A percentile compares a stretch with the other conserved stretches of the same genome.
Evolutionary conservation across 2,888 invertebrate species (phyloP).

Genomic region (Eupithecia tripunctaria): DNA sequence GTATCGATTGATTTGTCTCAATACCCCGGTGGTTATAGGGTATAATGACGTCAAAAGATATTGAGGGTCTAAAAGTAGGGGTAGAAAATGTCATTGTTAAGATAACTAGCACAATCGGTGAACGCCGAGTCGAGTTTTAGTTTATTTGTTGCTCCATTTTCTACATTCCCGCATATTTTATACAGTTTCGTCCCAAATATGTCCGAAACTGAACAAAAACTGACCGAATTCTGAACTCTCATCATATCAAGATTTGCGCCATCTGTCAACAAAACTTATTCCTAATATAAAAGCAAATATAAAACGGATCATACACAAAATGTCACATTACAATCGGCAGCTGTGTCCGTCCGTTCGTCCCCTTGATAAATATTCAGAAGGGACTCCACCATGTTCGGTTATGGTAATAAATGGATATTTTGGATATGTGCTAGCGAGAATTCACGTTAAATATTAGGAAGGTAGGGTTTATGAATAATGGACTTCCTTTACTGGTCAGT

Average conservation of each 20-base stretch:
- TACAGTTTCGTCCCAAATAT: not conserved
- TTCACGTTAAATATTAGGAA: conserved; percentile 5
- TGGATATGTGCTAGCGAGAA: conserved; percentile 2
- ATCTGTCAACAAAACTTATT: conserved; percentile 12
- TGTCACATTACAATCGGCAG: conserved; percentile 42
- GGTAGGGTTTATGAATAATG: not conserved
- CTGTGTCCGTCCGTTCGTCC: conserved; percentile 46
- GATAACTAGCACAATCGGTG: no score
- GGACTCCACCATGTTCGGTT: conserved; percentile 47
- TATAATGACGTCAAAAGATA: no score
- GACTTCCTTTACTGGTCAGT: no score
- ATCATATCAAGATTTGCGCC: conserved; percentile 11
- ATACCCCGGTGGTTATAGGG: no score
- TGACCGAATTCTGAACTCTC: not conserved
- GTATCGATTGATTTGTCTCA: no score
- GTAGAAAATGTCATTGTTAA: no score
- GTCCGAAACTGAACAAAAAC: not conserved
- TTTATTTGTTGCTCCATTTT: no score
- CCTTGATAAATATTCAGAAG: conserved; percentile 66
- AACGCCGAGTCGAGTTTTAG: no score
- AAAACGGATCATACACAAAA: conserved; percentile 21
- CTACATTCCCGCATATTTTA: not conserved
- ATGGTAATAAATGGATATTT: conserved; percentile 42
- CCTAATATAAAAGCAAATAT: conserved; percentile 16
- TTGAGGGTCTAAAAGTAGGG: no score